Conservation (phyloP, 2,888 invertebrate genomes). For the Trachelus stipa region DNA sequence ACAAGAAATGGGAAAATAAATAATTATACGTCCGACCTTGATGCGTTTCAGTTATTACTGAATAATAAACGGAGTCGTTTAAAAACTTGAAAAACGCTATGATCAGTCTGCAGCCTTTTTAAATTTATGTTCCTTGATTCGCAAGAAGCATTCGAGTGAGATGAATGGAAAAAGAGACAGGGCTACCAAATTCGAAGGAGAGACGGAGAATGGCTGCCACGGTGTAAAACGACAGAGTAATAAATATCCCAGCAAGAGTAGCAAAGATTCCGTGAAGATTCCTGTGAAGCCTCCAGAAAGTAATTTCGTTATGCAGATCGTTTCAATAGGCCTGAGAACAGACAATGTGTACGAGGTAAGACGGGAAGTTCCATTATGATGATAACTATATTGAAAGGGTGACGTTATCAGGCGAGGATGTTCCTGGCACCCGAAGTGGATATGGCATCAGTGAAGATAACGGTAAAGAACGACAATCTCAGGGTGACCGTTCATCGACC, state of each 20-base stretch:
- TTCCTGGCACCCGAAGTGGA: constrained; percentile 43
- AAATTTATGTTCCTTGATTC: neutral
- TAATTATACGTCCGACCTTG: neutral
- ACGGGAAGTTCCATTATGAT: neutral
- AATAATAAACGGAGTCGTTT: neutral
- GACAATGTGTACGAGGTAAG: constrained; percentile 45
- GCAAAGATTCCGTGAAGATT: constrained; percentile 20
- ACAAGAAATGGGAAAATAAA: neutral
- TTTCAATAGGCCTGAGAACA: constrained; percentile 39
- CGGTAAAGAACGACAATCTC: constrained; percentile 46
- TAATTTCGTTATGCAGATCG: constrained; percentile 39
- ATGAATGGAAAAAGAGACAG: constrained; percentile 10
- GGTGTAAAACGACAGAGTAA: neutral
- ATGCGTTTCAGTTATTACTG: neutral
- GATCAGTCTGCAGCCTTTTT: neutral
- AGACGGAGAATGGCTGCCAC: constrained; percentile 4
- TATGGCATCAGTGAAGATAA: constrained; percentile 46
- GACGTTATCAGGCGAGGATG: constrained; percentile 35
- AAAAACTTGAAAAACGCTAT: neutral
- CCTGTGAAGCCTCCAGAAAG: constrained; percentile 23
- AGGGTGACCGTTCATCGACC: constrained; percentile 38
- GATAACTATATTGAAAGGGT: neutral
- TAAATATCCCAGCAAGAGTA: constrained; percentile 11
- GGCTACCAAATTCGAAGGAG: constrained; percentile 16
- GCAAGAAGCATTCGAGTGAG: neutral